phyloP scores from a whole-genome alignment of 2,113 vertebrate genomes.

The Microtus ochrogaster region DNA sequence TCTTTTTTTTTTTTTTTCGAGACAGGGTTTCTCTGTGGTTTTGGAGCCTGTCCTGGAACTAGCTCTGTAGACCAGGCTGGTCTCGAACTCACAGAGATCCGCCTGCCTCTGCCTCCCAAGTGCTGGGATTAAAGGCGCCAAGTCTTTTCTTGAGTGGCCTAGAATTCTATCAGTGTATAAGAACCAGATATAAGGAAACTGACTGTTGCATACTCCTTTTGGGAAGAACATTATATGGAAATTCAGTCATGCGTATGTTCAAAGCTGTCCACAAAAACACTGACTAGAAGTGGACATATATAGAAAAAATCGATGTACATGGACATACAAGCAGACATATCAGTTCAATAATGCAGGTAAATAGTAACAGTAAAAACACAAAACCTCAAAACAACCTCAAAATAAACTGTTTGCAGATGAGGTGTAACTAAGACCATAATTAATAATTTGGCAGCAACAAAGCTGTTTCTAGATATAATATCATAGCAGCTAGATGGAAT shows the following conservation, averaged over 20 bases:
- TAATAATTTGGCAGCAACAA: neutral
- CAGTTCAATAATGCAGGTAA: neutral
- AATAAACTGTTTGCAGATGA: neutral
- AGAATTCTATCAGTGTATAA: neutral
- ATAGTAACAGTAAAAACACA: neutral
- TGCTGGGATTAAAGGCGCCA: too few species aligned
- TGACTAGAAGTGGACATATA: neutral
- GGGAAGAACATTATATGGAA: neutral
- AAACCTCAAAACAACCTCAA: neutral
- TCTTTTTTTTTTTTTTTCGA: too few species aligned
- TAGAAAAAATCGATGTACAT: neutral
- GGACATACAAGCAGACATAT: neutral
- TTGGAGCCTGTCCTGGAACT: too few species aligned
- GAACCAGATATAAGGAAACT: neutral
- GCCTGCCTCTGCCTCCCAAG: too few species aligned
- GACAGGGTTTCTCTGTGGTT: too few species aligned
- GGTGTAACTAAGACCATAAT: neutral
- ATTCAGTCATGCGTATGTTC: neutral
- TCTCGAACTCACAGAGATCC: too few species aligned
- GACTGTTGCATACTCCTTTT: neutral
- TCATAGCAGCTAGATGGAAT: neutral
- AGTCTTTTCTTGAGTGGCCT: conserved; percentile 9
- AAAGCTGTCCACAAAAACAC: neutral
- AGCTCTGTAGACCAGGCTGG: too few species aligned
- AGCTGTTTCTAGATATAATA: neutral